Conservation (phyloP, 1,140 invertebrate species). For the Dermatophagoides farinae region DNA sequence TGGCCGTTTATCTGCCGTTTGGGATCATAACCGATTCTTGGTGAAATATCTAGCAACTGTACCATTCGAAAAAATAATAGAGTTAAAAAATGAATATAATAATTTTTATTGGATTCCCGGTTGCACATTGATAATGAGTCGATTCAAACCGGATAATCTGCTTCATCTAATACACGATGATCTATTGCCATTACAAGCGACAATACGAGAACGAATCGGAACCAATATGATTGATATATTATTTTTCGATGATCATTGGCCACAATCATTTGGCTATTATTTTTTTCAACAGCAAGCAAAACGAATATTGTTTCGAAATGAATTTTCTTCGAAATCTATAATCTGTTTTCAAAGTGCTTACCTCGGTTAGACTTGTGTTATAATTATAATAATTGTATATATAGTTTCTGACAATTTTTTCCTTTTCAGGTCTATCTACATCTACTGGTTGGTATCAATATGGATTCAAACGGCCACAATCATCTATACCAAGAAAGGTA, state of each 20-base stretch:
- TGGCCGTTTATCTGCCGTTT: slow-evolving; percentile 25
- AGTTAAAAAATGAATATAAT: neutral
- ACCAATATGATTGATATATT: neutral
- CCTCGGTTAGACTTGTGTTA: slow-evolving; percentile 21
- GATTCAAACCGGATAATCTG: slow-evolving; percentile 35
- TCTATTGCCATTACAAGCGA: slow-evolving; percentile 30
- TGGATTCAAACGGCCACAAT: slow-evolving; percentile 30
- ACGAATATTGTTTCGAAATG: neutral
- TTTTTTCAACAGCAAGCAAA: neutral
- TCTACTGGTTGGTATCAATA: slow-evolving; percentile 32
- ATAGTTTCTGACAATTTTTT: neutral
- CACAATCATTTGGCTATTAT: neutral
- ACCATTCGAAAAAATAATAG: slow-evolving; percentile 9
- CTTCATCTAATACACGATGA: slow-evolving; percentile 39
- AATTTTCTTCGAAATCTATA: neutral
- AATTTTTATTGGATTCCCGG: slow-evolving; percentile 6
- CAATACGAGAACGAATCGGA: slow-evolving; percentile 23
- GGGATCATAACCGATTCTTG: slow-evolving; percentile 24
- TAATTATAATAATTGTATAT: too few species aligned
- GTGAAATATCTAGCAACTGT: slow-evolving; percentile 23
- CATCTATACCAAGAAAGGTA: slow-evolving; percentile 21
- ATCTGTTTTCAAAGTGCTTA: slow-evolving; percentile 27
- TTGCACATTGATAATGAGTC: slow-evolving; percentile 21
- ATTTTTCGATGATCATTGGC: slow-evolving; percentile 11
- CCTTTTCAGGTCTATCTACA: slow-evolving; percentile 22